These are phyloP conservation scores for Myodes glareolus DNA, from an alignment of 2,113 vertebrate genomes.

Conservation along the genomic window DNA sequence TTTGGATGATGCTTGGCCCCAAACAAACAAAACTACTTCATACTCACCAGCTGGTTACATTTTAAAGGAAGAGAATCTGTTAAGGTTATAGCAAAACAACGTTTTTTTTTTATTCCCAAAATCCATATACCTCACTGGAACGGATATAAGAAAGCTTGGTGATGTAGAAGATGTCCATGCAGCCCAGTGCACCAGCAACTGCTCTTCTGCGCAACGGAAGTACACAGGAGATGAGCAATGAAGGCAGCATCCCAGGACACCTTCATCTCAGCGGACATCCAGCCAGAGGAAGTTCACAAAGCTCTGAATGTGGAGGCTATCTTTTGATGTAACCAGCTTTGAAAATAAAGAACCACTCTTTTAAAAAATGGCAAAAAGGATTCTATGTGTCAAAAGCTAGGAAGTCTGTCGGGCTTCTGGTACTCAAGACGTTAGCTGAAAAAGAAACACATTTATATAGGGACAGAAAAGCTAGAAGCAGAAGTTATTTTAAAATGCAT, in stretches of 20 bases:
- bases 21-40: neutral
- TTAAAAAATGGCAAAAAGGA: neutral
- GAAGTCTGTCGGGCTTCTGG: neutral
- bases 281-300: neutral
- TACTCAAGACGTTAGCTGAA: neutral
- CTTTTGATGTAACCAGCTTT: neutral
- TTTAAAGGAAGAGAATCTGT: neutral
- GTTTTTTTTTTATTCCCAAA: neutral
- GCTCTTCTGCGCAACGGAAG: neutral
- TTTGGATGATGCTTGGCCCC: neutral
- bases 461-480: neutral
- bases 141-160: constrained; percentile 25
- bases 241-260: neutral
- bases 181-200: neutral
- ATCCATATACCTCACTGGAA: neutral
- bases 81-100: neutral
- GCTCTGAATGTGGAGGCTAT: neutral
- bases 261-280: neutral
- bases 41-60: neutral
- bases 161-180: neutral
- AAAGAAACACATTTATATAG: neutral
- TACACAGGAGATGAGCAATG: neutral
- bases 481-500: neutral
- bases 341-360: neutral
- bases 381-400: constrained; percentile 10